Conservation (phyloP, 2,113 vertebrate species). For the Mola mola region DNA sequence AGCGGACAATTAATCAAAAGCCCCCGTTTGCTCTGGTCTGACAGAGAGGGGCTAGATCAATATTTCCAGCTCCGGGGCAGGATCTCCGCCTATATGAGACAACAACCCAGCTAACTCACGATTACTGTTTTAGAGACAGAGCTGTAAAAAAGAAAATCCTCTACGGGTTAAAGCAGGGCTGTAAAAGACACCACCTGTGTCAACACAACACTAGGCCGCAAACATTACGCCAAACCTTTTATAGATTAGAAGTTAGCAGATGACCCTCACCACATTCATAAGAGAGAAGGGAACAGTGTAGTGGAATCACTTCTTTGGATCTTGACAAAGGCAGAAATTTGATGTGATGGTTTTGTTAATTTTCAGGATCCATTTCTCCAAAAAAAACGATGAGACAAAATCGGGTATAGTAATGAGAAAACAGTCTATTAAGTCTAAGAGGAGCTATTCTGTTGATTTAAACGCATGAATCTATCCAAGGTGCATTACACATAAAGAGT, state of each 20-base stretch:
- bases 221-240: slow-evolving; percentile 34
- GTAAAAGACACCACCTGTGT: slow-evolving; percentile 66
- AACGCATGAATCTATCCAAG: no score
- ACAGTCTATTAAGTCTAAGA: neutral
- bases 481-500: no score
- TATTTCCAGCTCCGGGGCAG: slow-evolving; percentile 37
- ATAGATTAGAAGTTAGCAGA: slow-evolving; percentile 20
- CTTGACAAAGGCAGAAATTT: neutral
- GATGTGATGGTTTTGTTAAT: neutral
- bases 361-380: neutral
- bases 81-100: slow-evolving; percentile 30
- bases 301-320: neutral
- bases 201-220: slow-evolving; percentile 62
- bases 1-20: slow-evolving; percentile 28
- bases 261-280: neutral
- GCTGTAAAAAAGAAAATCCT: slow-evolving; percentile 50
- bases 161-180: slow-evolving; percentile 40
- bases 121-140: slow-evolving; percentile 26
- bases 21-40: slow-evolving; percentile 10
- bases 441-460: neutral
- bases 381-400: neutral
- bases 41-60: slow-evolving; percentile 27
- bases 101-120: slow-evolving; percentile 29
- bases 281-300: neutral
- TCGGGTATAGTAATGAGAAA: no score